These are phyloP conservation scores for Clistopyga incitator DNA, from an alignment of 2,888 invertebrate species.

Conservation along the genomic window DNA sequence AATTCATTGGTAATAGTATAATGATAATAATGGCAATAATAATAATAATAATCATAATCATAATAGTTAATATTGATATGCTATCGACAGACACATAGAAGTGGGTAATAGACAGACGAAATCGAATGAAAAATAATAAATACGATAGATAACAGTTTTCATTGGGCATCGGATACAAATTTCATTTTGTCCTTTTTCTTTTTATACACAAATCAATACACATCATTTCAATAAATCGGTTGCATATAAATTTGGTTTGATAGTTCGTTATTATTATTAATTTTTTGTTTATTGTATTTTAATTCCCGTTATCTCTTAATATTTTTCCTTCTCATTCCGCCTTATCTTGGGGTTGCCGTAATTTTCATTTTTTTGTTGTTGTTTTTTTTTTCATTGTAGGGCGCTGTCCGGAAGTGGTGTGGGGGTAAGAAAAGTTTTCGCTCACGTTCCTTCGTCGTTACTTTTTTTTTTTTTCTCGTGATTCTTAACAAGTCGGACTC, in stretches of 20 bases:
- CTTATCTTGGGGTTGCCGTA: slow-evolving; percentile 42
- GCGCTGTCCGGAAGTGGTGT: slow-evolving; percentile 29
- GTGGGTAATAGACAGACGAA: slow-evolving; percentile 52
- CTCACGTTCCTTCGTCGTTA: slow-evolving; percentile 56
- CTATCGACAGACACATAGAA: slow-evolving; percentile 63
- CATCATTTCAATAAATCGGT: slow-evolving; percentile 34
- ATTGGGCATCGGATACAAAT: slow-evolving; percentile 55
- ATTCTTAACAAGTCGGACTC: slow-evolving; percentile 35
- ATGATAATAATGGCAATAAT: slow-evolving; percentile 70
- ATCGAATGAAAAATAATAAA: slow-evolving; percentile 64
- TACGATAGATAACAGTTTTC: slow-evolving; percentile 64
- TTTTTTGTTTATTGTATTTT: slow-evolving; percentile 7
- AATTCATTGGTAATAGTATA: slow-evolving; percentile 70
- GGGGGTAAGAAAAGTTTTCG: slow-evolving; percentile 44
- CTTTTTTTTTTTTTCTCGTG: slow-evolving; percentile 30
- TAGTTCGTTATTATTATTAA: slow-evolving; percentile 17
- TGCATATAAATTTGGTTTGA: slow-evolving; percentile 13
- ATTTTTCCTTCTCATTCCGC: slow-evolving; percentile 55
- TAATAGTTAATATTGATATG: slow-evolving; percentile 60
- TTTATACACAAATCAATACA: slow-evolving; percentile 18
- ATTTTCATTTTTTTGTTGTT: too few relatives aligned
- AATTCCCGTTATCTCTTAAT: slow-evolving; percentile 35
- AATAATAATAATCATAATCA: slow-evolving; percentile 63
- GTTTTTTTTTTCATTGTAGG: slow-evolving; percentile 32
- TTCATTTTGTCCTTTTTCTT: slow-evolving; percentile 13